Evolutionary conservation across 30 jellyfish, hydroid and myxozoan genomes (phyloP), one percentile per base, ranked within the genome.

Genomic region (Pelagia noctiluca): DNA sequence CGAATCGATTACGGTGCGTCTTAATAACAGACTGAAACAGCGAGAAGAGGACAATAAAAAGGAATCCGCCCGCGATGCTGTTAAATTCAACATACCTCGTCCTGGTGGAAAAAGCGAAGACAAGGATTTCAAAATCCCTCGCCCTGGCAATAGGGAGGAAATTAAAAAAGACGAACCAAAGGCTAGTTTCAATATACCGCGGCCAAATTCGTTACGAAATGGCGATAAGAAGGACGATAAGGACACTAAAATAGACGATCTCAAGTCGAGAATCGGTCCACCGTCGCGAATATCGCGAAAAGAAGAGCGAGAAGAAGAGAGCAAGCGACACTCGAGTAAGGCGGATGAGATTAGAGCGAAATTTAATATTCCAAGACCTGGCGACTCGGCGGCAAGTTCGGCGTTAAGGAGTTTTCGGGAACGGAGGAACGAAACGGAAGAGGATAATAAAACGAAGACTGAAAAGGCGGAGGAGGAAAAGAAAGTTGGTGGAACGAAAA

Each of bases 301-400:
- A 11, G 85, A 68, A 8, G 92, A 82, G 24, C 67, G 33, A 28
- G 92, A 68, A 38, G 92, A 82, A 1, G 84, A 72, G 7, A 49
- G 60, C 33, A 61, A 52, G 72, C 88, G 75, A n/a, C 76, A 50
- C 2, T 29, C 46, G 70, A 66, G 88, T 54, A 85, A 85, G 61
- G 95, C 95, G 29, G 95, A 85, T 46, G 95, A 85, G 54, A 60
- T 85, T 12, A 78, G 90, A 23, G 78, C 89, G 21, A 75, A 76
- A 35, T 75, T 85, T 66, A 76, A 76, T 34, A 63, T 85, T n/a
- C 75, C 80, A 35, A 78, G 86, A 62, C 95, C 95, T 4, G 95
- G 95, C 30, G 95, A 85, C 18, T 62, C 95, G 48, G 23, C 86
- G 80, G 82, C 95, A 7, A 26, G 78, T n/a, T 32, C 85, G 32